phyloP scores from a whole-genome alignment of 2,113 vertebrate genomes.

The Picathartes gymnocephalus region DNA sequence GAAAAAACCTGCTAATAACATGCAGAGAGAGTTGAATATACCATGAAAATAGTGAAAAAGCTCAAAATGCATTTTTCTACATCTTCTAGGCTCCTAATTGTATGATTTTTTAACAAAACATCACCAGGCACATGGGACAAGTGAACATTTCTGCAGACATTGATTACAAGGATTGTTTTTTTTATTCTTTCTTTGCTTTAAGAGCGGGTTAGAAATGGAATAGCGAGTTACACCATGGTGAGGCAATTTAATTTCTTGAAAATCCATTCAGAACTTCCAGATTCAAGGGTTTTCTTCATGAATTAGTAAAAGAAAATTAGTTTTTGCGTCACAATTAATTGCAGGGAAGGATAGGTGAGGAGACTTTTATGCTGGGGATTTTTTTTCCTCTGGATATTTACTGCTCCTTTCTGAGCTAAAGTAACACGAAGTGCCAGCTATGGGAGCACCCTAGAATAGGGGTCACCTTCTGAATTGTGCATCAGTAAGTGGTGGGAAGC shows the following conservation, averaged over 20 bases:
- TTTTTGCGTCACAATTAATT: background rate
- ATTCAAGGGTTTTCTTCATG: background rate
- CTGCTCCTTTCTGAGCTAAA: background rate
- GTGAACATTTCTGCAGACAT: background rate
- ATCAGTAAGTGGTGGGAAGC: background rate
- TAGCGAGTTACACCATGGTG: background rate
- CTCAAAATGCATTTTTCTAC: background rate
- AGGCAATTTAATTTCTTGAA: slow-evolving; percentile 4
- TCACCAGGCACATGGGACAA: background rate
- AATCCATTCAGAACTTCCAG: background rate
- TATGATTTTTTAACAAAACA: slow-evolving; percentile 2
- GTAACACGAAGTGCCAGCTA: background rate
- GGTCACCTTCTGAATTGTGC: background rate
- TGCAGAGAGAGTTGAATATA: background rate
- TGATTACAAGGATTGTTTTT: background rate
- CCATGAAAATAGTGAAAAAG: background rate
- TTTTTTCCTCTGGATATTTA: background rate
- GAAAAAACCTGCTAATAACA: background rate
- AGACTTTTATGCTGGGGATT: background rate
- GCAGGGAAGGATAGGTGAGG: background rate
- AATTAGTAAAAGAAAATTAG: background rate
- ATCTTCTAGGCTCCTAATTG: background rate
- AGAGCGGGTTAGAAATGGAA: background rate
- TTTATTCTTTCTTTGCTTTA: background rate
- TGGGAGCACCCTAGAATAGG: background rate